phyloP scores from a whole-genome alignment of 2,888 invertebrate species.

The Pteria penguin region DNA sequence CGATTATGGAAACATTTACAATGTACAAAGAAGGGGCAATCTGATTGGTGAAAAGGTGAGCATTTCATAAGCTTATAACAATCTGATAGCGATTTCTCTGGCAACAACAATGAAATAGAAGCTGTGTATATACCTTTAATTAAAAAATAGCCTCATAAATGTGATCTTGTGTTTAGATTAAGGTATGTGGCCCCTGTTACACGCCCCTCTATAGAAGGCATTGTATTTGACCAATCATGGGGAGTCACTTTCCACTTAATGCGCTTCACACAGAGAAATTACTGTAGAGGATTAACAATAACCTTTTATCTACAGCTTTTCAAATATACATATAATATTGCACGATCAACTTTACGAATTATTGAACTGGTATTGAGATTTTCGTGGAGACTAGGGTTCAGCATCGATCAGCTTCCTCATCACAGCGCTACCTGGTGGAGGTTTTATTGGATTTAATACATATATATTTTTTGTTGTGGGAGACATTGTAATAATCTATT shows the following conservation, averaged over 20 bases:
- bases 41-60: not conserved
- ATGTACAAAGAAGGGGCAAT: not conserved
- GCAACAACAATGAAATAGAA: not conserved
- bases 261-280: not conserved
- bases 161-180: conserved; percentile 1
- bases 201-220: not conserved
- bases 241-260: not conserved
- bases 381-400: too few species aligned
- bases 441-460: too few species aligned
- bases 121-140: not conserved
- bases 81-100: not conserved
- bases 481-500: too few species aligned
- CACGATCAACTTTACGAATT: not conserved
- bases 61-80: not conserved
- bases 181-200: not conserved
- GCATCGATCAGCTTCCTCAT: too few species aligned
- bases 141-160: not conserved
- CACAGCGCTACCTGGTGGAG: too few species aligned
- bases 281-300: not conserved
- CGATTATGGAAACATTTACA: too few species aligned
- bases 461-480: too few species aligned
- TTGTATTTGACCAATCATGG: conserved; percentile 11
- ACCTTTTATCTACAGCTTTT: not conserved
- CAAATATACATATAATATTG: not conserved
- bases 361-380: not conserved